A percentile compares a stretch with the other conserved stretches of the same genome.
phyloP scores from a whole-genome alignment of 64 coral and sea anemone genomes.

The Dendronephthya gigantea region DNA sequence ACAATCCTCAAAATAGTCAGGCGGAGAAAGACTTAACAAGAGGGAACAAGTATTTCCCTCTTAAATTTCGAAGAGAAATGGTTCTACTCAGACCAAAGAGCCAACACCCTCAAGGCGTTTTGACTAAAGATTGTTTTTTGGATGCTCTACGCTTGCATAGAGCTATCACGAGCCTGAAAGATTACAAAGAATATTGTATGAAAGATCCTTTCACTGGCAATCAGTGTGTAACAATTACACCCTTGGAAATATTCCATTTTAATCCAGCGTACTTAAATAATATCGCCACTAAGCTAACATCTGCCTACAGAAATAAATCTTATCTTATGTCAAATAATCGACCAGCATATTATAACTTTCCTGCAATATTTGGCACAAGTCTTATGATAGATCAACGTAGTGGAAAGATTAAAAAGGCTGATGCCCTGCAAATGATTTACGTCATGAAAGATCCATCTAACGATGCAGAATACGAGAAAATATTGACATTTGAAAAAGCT shows the following conservation, averaged over 20 bases:
- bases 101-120: background rate
- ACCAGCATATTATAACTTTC: conserved; percentile 41
- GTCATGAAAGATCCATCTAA: conserved; percentile 27
- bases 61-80: conserved; percentile 49
- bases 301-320: conserved; percentile 26
- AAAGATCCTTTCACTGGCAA: background rate
- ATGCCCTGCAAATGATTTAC: conserved; percentile 45
- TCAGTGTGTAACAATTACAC: background rate
- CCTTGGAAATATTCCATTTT: conserved; percentile 52
- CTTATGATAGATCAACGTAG: background rate
- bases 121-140: conserved; percentile 35
- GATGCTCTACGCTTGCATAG: conserved; percentile 47
- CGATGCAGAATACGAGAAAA: conserved; percentile 1
- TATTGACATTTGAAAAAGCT: conserved; percentile 45
- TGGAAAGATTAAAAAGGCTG: conserved; percentile 3
- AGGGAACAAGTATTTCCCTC: conserved; percentile 43
- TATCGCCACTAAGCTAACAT: conserved; percentile 6
- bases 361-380: conserved; percentile 37
- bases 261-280: background rate
- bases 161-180: conserved; percentile 14
- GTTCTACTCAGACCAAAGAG: conserved; percentile 41
- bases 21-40: conserved; percentile 47
- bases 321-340: conserved; percentile 44
- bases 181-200: conserved; percentile 44
- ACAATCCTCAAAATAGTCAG: conserved; percentile 58